Conservation (phyloP, 2,113 vertebrate species). For the Oophaga pumilio region DNA sequence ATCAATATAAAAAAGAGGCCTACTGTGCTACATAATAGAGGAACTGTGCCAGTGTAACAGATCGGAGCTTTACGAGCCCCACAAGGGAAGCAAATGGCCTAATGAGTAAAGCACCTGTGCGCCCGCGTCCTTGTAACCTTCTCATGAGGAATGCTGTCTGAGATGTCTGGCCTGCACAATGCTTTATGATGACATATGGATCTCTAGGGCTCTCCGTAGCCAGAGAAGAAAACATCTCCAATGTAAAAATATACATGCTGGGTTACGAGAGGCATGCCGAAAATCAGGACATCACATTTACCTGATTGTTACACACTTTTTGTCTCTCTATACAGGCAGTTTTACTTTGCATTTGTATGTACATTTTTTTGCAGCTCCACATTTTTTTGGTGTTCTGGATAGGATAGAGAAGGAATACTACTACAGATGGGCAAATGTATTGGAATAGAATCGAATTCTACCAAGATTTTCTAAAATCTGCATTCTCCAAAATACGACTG, state of each 20-base stretch:
- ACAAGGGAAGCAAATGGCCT: slow-evolving; percentile 10
- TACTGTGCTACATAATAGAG: slow-evolving; percentile 2
- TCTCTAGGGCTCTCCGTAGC: neutral
- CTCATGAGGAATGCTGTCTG: neutral
- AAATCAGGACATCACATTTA: neutral
- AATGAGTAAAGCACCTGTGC: slow-evolving; percentile 19
- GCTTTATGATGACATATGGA: slow-evolving; percentile 29
- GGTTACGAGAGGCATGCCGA: no score
- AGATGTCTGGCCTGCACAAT: neutral
- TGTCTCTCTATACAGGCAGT: neutral
- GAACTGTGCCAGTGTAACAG: neutral
- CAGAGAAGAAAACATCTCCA: neutral
- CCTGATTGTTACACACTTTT: neutral
- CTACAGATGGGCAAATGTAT: no score
- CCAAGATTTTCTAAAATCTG: no score
- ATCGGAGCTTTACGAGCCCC: neutral
- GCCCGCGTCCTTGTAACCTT: neutral
- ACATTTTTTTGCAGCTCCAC: no score
- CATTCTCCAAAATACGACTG: no score
- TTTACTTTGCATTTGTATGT: no score
- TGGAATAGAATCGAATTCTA: no score
- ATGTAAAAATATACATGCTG: neutral
- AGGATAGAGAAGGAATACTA: no score
- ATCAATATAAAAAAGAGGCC: neutral
- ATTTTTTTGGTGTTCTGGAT: no score